Conservation (phyloP, 1,140 invertebrate genomes). For the Saccostrea cuccullata region DNA sequence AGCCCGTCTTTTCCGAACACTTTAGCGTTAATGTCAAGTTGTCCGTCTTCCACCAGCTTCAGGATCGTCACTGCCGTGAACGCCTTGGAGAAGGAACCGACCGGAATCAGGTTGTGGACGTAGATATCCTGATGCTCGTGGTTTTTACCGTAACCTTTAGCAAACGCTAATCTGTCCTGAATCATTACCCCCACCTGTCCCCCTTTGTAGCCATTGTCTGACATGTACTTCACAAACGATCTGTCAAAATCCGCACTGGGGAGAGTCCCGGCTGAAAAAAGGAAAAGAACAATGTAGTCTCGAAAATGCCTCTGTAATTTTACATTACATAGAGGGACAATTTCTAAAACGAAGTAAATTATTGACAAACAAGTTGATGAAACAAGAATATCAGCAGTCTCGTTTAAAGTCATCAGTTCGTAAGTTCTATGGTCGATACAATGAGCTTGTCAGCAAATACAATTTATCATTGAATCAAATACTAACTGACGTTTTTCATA, state of each 20-base stretch:
- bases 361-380: too few species aligned
- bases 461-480: too few species aligned
- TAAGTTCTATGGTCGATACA: too few species aligned
- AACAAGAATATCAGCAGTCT: too few species aligned
- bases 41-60: slow-evolving; percentile 66
- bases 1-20: slow-evolving; percentile 70
- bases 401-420: too few species aligned
- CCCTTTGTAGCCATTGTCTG: slow-evolving; percentile 65
- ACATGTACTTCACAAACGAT: slow-evolving; percentile 34
- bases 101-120: slow-evolving; percentile 57
- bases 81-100: slow-evolving; percentile 70
- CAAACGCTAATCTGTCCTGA: slow-evolving; percentile 65
- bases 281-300: neutral
- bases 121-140: slow-evolving; percentile 60
- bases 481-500: too few species aligned
- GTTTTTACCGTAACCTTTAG: slow-evolving; percentile 67
- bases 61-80: slow-evolving; percentile 72
- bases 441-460: too few species aligned
- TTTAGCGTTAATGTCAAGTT: slow-evolving; percentile 61
- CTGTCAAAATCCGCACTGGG: slow-evolving; percentile 35
- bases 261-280: slow-evolving; percentile 39
- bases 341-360: too few species aligned
- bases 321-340: too few species aligned
- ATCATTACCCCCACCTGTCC: slow-evolving; percentile 70
- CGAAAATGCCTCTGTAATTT: too few species aligned